phyloP scores from a whole-genome alignment of 1,140 invertebrate species.

The Drosophila tristis region DNA sequence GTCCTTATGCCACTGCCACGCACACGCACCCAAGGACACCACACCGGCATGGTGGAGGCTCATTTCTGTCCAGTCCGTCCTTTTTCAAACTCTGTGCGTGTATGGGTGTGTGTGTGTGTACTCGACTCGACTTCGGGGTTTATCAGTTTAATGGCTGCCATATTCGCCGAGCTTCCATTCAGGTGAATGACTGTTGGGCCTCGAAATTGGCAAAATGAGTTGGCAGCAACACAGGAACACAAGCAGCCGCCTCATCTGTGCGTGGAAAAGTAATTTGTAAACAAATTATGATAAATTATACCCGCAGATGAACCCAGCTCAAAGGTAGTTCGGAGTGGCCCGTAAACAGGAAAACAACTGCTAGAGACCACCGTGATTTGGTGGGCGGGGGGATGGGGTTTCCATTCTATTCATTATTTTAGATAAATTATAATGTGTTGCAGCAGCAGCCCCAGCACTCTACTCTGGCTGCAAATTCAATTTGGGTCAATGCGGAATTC shows the following conservation, averaged over 20 bases:
- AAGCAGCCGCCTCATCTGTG: constrained; percentile 28
- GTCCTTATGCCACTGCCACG: constrained; percentile 45
- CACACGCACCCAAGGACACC: constrained; percentile 2
- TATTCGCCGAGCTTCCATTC: constrained; percentile 59
- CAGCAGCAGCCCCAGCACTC: background rate
- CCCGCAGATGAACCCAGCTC: constrained; percentile 26
- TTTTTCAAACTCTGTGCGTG: background rate
- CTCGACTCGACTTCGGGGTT: constrained; percentile 38
- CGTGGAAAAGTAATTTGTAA: constrained; percentile 67
- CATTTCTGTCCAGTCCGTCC: constrained; percentile 1
- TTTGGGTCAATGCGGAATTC: constrained; percentile 7
- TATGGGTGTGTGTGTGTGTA: constrained; percentile 2
- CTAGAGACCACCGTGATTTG: too few species aligned
- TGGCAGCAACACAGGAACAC: constrained; percentile 14
- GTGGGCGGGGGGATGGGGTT: background rate
- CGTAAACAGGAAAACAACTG: constrained; percentile 7
- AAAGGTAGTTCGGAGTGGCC: constrained; percentile 12
- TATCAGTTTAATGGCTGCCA: constrained; percentile 79
- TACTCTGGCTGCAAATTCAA: background rate
- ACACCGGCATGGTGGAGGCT: background rate
- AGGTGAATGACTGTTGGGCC: background rate
- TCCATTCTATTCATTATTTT: constrained; percentile 15
- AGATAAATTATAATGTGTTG: background rate
- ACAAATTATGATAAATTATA: constrained; percentile 79
- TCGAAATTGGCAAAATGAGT: constrained; percentile 74